Base-by-base conservation (phyloP, 2,797 vertebrate species). In the Syncerus caffer region DNA sequence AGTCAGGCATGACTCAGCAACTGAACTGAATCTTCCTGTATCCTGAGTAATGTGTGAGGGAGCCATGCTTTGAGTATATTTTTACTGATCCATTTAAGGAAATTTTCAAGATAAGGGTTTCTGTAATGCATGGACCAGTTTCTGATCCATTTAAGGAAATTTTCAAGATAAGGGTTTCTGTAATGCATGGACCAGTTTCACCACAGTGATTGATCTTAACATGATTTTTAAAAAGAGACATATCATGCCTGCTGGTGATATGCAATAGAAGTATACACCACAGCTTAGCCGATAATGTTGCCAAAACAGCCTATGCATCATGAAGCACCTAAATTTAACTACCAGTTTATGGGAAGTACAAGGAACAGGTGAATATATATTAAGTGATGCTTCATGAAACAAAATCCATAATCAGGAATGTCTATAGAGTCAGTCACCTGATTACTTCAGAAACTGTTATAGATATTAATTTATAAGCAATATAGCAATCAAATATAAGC, bases 371-470 rank as follows among this genome's bases (percentile, higher is more conserved):
- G 16, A 60, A 55, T 17, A 83, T 60, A 55, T 60, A 57, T 67
- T 85, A 85, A 92, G 13, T 38, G 17, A 29, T 51, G 27, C n/a
- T 53, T 6, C 27, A 34, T 23, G 17, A 88, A 84, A 4, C 5
- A 84, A 89, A 92, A 67, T 93, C 16, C 38, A 78, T 71, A 57
- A 50, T 58, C 67, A 85, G 16, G 29, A 34, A 58, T 29, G 31
- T 53, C n/a, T 55, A 15, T 23, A 25, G 6, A 64, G 23, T 78
- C 31, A 62, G 38, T 38, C 38, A 89, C 5, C 4, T 53, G 14
- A 42, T 79, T 89, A 58, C 45, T 92, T 86, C n/a, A 78, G 60
- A 51, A 92, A 85, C 15, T 38, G 6, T n/a, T 80, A 58, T 11
- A 80, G 21, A n/a, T 34, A 50, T 71, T 42, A n/a, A 71, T 85